Evolutionary conservation across 2,113 vertebrate species (phyloP), one percentile per base, ranked within the genome.

Genomic region (Hydrochoerus hydrochaeris): DNA sequence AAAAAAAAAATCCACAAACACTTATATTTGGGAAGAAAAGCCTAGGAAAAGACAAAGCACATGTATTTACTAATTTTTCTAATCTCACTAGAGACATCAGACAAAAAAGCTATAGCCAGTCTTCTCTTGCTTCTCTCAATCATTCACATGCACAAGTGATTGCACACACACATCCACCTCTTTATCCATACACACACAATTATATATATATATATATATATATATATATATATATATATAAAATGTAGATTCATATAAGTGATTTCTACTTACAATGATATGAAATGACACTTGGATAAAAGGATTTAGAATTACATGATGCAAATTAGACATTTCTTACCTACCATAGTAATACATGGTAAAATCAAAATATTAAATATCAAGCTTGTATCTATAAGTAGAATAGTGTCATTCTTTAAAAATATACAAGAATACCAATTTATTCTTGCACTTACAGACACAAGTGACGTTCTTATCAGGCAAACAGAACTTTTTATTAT

Each of bases 281-380:
- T 84, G 16, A 95, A 95, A 80, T 81, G 54, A 93, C 19, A 88
- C 20, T 38, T 41, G 38, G 38, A 73, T 73, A 73, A 73, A 73
- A 73, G 22, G 16, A 41, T 73, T 24, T 52, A 80, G 24, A 88
- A 85, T 92, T 57, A 87, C 1, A 91, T 84, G n/a, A 84, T 67
- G 2, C 57, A 90, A 89, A 80, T 89, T 58, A 80, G 41, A 84
- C 7, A 87, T 16, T 28, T 58, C 10, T n/a, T 38, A 81, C 32
- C 60, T 49, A 44, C 26, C 10, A 75, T 2, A 83, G 32, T 71
- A 95, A 95, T 83, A 82, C 30, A 81, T 60, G 83, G 63, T 69
- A 11, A 97, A 96, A 95, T 14, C 13, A 71, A 88, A 87, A 78
- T 41, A 77, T 69, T 92, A 83, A 88, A 62, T 67, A 80, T 57